Evolutionary conservation across 2,888 invertebrate genomes (phyloP), one percentile per base, ranked within the genome.

Genomic region (Syrista parreyssii): DNA sequence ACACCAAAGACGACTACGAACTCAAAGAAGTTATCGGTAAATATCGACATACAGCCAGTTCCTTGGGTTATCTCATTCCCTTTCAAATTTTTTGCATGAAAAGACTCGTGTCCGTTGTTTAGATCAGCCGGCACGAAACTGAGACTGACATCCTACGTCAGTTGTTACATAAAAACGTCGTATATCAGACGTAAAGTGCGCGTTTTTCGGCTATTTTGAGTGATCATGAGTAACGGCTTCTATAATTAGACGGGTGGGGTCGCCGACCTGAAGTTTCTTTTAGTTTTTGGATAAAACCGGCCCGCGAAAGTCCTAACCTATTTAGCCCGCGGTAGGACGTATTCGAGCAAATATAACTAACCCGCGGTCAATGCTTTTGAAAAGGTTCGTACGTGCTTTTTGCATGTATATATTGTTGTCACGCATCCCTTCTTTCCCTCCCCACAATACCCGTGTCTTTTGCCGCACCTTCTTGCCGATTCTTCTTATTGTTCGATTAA

Each of bases 21-120:
- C 92, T 98, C 88, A 95, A 96, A 86, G 98, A 98, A 93, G 97
- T 98, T 88, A 98, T 98, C 90, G 97, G 97, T 97, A 92, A 93
- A 95, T 94, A 89, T 85, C 74, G 76, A 79, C 72, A 75, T 35
- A 68, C 35, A 32, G 40, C 68, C 31, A 36, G 33, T 77, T 30
- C 23, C 15, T 40, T 69, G 55, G 23, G 33, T 33, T 55, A 35
- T 40, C 32, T 76, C 23, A 30, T 31, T 68, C n/a, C 11, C 68
- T 35, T 30, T 32, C 35, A 9, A 35, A 35, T 74, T 68, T 72
- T 76, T 68, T 33, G 23, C 30, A 68, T 68, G 68, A 40, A 40
- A 68, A 75, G 73, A 74, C 74, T 73, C 34, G 68, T 40, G 12
- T 55, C 55, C 31, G 68, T 77, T 35, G 73, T 31, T 40, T 72